Percentiles rank a stretch among this genome's conserved stretches.
These are phyloP conservation scores for Bolborhynchus lineola DNA, from an alignment of 2,113 vertebrate species.

Conservation along the genomic window DNA sequence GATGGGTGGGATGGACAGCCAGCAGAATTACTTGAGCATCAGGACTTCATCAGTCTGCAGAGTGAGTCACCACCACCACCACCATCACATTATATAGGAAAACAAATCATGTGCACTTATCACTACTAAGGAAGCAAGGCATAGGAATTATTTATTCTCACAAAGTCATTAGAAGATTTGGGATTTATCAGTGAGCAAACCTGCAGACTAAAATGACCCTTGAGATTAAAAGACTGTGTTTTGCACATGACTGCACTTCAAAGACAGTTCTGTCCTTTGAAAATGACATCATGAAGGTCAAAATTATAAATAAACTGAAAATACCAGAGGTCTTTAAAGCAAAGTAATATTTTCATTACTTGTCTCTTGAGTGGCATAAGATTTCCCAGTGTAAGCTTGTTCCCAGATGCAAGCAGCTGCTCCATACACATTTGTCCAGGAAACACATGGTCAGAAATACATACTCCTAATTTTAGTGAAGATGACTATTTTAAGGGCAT, in stretches of 20 bases:
- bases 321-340: not conserved
- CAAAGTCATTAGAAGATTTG: not conserved
- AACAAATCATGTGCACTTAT: not conserved
- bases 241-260: not conserved
- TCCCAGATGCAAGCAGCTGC: slow-evolving; percentile 44
- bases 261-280: not conserved
- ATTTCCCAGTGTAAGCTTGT: slow-evolving; percentile 19
- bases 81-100: not conserved
- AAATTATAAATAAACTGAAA: not conserved
- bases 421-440: not conserved
- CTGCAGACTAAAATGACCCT: not conserved
- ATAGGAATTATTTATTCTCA: not conserved
- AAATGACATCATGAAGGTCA: not conserved
- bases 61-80: not conserved
- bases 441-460: slow-evolving; percentile 37
- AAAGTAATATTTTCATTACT: not conserved
- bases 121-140: not conserved
- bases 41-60: not conserved
- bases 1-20: not conserved
- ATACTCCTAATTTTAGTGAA: slow-evolving; percentile 43
- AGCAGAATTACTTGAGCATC: not conserved
- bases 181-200: not conserved
- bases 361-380: not conserved
- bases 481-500: slow-evolving; percentile 50
- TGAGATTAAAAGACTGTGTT: not conserved